A percentile compares a stretch with the other conserved stretches of the same genome.
Evolutionary conservation across 2,888 invertebrate genomes (phyloP).

Genomic region (Melikaiella ostensackeni): DNA sequence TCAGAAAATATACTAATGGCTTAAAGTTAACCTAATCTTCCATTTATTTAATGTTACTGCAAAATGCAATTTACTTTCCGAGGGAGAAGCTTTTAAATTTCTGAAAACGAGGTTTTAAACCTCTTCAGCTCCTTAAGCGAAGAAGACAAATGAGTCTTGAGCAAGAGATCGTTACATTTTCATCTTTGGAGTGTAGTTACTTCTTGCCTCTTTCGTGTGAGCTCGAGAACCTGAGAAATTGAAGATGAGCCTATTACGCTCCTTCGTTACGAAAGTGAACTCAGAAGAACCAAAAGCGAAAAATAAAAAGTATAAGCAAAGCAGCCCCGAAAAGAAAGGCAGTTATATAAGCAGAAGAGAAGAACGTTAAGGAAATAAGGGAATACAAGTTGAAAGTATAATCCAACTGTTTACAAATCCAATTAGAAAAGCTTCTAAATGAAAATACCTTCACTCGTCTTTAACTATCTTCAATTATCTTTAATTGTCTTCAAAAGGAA

Average conservation of each 20-base stretch:
- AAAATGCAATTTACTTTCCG: slow-evolving; percentile 16
- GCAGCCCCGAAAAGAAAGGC: too few species aligned
- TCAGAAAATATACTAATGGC: slow-evolving; percentile 13
- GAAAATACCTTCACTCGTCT: too few species aligned
- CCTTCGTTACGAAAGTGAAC: slow-evolving; percentile 46
- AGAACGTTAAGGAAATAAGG: too few species aligned
- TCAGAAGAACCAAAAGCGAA: too few species aligned
- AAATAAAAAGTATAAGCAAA: too few species aligned
- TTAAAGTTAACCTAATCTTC: slow-evolving; percentile 5
- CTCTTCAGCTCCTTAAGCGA: neutral
- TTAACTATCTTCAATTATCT: too few species aligned
- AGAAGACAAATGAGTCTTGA: slow-evolving; percentile 26
- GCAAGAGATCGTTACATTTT: slow-evolving; percentile 10
- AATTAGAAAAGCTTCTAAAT: too few species aligned
- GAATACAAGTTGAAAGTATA: too few species aligned
- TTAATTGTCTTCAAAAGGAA: too few species aligned
- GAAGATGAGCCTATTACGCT: slow-evolving; percentile 48
- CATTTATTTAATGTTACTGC: neutral
- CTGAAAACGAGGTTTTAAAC: slow-evolving; percentile 1
- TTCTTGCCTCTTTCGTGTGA: slow-evolving; percentile 3
- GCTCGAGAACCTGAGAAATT: slow-evolving; percentile 44
- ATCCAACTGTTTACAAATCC: too few species aligned
- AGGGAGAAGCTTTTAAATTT: slow-evolving; percentile 10
- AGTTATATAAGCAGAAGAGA: too few species aligned
- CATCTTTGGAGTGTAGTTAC: slow-evolving; percentile 8